Conservation (phyloP, 2,888 invertebrate species). For the Iselma pallidipennis region DNA sequence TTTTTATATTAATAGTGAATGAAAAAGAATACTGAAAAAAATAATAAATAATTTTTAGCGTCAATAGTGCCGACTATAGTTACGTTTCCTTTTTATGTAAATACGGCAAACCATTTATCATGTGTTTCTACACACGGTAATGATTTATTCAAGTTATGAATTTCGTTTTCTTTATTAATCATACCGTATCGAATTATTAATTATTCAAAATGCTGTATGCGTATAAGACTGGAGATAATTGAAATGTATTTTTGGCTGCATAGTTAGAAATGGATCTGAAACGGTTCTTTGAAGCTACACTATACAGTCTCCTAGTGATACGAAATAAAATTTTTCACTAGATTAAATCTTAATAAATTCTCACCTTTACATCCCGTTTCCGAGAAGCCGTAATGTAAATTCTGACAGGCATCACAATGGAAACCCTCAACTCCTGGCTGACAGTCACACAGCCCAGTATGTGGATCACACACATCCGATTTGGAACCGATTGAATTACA, state of each 20-base stretch:
- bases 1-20: no score
- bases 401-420: constrained; percentile 73
- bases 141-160: background rate
- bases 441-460: constrained; percentile 80
- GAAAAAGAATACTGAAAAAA: no score
- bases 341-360: constrained; percentile 45
- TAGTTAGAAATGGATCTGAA: no score
- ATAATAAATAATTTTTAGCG: no score
- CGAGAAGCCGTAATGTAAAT: constrained; percentile 72
- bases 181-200: no score
- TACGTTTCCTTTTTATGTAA: no score
- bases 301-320: no score
- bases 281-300: no score
- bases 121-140: background rate
- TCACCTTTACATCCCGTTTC: constrained; percentile 69
- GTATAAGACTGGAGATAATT: no score
- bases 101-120: background rate
- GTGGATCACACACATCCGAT: constrained; percentile 70
- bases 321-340: background rate
- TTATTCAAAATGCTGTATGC: no score
- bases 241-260: background rate
- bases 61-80: no score
- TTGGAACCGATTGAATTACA: constrained; percentile 74
- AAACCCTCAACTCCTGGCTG: constrained; percentile 77
- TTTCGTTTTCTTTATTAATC: background rate